Conservation (phyloP, 2,113 vertebrate species). For the Sapajus apella region DNA sequence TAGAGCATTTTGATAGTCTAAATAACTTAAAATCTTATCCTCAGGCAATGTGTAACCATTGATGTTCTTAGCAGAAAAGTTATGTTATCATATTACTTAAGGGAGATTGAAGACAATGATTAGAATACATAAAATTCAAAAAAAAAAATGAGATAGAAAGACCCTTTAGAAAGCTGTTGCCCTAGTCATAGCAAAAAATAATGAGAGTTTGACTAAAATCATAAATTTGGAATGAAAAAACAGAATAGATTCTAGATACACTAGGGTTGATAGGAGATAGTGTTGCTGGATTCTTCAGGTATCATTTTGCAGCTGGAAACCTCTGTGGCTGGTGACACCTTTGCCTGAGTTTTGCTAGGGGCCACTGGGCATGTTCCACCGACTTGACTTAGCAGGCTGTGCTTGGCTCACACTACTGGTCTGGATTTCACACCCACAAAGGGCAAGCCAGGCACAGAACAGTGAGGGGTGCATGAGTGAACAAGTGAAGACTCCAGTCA, state of each 20-base stretch:
- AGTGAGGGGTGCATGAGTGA: too few relatives aligned
- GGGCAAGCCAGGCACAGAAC: too few relatives aligned
- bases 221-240: not conserved
- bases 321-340: too few relatives aligned
- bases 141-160: not conserved
- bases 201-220: too few relatives aligned
- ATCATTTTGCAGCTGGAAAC: too few relatives aligned
- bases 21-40: slow-evolving; percentile 7
- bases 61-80: not conserved
- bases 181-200: not conserved
- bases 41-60: not conserved
- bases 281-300: not conserved
- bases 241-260: not conserved
- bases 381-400: too few relatives aligned
- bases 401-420: too few relatives aligned
- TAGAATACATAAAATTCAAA: not conserved
- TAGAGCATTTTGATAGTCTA: not conserved
- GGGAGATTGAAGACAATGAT: not conserved
- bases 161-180: not conserved
- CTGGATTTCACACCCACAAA: too few relatives aligned
- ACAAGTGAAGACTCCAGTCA: too few relatives aligned
- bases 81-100: not conserved
- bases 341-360: too few relatives aligned
- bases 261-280: not conserved
- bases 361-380: too few relatives aligned